Evolutionary conservation across 2,888 invertebrate species (phyloP).

Genomic region (Phalera bucephala): DNA sequence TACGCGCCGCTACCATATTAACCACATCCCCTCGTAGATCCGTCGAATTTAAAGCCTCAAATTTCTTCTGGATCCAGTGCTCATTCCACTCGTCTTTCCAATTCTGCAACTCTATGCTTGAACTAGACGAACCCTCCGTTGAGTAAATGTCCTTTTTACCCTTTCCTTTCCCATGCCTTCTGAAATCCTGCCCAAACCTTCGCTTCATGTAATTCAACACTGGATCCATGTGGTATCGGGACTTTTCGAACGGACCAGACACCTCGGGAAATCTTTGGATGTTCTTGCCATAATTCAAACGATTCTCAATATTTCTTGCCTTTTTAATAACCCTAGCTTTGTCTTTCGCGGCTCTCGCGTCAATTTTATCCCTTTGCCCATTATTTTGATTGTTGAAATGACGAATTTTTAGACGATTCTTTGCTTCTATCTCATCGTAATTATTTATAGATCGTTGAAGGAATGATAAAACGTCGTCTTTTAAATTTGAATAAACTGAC

Average conservation of each 20-base stretch:
- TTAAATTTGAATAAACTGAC: slow-evolving; percentile 26
- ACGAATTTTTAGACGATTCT: background rate
- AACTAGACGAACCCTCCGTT: slow-evolving; percentile 14
- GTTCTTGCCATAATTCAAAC: slow-evolving; percentile 7
- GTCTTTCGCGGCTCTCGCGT: slow-evolving; percentile 6
- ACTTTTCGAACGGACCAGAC: slow-evolving; percentile 5
- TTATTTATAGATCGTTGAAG: slow-evolving; percentile 8
- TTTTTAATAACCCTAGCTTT: slow-evolving; percentile 11
- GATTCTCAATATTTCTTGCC: slow-evolving; percentile 11
- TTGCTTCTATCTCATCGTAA: background rate
- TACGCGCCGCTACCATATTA: slow-evolving; percentile 68
- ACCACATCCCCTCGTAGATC: slow-evolving; percentile 47
- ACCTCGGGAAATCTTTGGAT: background rate
- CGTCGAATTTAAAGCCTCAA: slow-evolving; percentile 49
- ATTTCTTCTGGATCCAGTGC: slow-evolving; percentile 47
- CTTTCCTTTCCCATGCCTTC: background rate
- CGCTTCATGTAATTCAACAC: slow-evolving; percentile 40
- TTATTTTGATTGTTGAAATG: background rate
- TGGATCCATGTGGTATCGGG: slow-evolving; percentile 42
- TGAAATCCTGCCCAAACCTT: background rate
- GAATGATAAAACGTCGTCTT: slow-evolving; percentile 24
- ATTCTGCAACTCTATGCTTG: slow-evolving; percentile 30
- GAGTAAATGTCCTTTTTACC: background rate
- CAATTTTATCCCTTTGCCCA: slow-evolving; percentile 2
- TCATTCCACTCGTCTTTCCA: slow-evolving; percentile 46